Conservation (phyloP, 2,113 vertebrate species). For the Proterorhinus semilunaris region DNA sequence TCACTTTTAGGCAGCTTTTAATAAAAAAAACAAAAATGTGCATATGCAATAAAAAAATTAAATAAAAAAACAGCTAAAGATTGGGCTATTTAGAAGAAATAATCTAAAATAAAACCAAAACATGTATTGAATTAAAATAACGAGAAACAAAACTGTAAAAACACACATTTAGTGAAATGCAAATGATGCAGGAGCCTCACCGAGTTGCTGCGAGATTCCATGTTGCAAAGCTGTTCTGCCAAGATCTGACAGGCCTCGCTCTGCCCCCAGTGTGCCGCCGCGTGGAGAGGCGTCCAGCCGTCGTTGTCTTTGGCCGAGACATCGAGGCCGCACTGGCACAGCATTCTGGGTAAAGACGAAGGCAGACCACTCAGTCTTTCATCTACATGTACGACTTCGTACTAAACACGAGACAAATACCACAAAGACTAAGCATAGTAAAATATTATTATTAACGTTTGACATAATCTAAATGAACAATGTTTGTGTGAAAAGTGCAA, state of each 20-base stretch:
- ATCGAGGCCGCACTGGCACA: constrained; percentile 90
- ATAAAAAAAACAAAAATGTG: no score
- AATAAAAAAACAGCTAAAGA: no score
- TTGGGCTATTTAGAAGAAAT: no score
- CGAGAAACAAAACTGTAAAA: no score
- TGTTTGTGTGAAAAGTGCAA: no score
- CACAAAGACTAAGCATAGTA: not conserved
- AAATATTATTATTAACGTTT: not conserved
- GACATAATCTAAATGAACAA: no score
- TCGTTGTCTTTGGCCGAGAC: constrained; percentile 86
- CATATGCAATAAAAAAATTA: no score
- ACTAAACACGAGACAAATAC: not conserved
- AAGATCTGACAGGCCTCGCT: constrained; percentile 88
- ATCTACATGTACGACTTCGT: not conserved
- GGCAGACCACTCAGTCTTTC: not conserved
- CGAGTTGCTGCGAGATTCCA: constrained; percentile 89
- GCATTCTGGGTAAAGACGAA: constrained; percentile 73
- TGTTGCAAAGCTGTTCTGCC: constrained; percentile 89
- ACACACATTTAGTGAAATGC: not conserved
- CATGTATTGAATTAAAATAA: no score
- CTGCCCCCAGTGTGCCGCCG: constrained; percentile 93
- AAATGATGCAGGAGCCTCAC: constrained; percentile 69
- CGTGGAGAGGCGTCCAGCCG: constrained; percentile 93
- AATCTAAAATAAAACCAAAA: no score
- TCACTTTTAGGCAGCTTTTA: no score